phyloP scores from a whole-genome alignment of 2,797 vertebrate genomes.

The Dicrostonyx torquatus region DNA sequence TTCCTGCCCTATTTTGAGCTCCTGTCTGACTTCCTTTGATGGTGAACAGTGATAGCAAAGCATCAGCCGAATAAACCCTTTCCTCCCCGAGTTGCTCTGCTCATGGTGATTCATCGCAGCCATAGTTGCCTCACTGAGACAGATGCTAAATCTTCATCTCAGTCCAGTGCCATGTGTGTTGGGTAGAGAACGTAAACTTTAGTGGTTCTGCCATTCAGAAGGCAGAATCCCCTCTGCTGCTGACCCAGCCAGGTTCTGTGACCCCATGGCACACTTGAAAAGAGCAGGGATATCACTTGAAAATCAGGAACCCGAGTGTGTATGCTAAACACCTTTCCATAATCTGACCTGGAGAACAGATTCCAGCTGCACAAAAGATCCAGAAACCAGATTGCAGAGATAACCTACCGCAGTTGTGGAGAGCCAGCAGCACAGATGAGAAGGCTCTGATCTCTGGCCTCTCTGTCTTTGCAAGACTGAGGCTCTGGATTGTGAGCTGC shows the following conservation, averaged over 20 bases:
- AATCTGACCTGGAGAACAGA: not conserved
- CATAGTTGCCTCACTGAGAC: not conserved
- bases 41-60: not conserved
- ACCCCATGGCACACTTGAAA: not conserved
- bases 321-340: not conserved
- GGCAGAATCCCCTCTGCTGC: not conserved
- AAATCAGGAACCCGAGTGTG: not conserved
- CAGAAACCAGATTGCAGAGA: fast-evolving
- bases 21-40: not conserved
- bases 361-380: not conserved
- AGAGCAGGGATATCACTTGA: not conserved
- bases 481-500: not conserved
- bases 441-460: fast-evolving
- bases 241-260: not conserved
- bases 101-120: not conserved
- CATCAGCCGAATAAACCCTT: not conserved
- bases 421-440: too few species aligned
- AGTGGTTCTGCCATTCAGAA: not conserved
- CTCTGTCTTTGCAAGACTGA: fast-evolving
- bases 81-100: not conserved
- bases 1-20: not conserved
- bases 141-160: not conserved
- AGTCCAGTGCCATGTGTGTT: not conserved
- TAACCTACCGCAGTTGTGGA: too few species aligned
- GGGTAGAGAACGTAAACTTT: not conserved